Base-by-base conservation (phyloP, 2,888 invertebrate species). In the Xylocampa areola region DNA sequence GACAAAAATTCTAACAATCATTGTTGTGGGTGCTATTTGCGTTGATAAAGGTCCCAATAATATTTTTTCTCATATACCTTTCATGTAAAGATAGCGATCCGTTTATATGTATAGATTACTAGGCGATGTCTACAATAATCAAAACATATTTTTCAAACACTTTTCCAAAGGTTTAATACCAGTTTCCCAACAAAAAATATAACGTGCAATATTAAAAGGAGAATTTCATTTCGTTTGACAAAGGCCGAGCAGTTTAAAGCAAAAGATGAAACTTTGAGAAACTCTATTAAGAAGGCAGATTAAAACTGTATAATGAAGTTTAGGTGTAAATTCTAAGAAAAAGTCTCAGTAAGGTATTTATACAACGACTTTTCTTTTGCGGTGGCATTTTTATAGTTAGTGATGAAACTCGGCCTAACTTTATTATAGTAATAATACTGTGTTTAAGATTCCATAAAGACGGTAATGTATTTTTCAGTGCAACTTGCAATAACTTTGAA, bases 261-360 rank as follows among this genome's bases (percentile, higher is more conserved):
- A 36, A 73, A 65, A 54, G 68, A 73, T 78, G 72, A 68, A 79
- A 81, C 76, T 81, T 78, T 73, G 65, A 67, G 69, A 76, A 79
- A 79, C 77, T 75, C 80, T 77, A 77, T 80, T 80, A 81, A 68
- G 67, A 54, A 69, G 48, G 59, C 68, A 79, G 77, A 82, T 80
- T 79, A 79, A 80, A 73, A 62, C 68, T 48, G 68, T 68, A 60
- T 79, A 81, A 77, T 79, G 73, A 81, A 81, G 77, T 81, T 82
- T 77, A 53, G 68, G 68, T 74, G 77, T 79, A 78, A 79, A 82
- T 79, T 81, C 60, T 72, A 53, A 64, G 53, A 70, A 71, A n/a
- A 73, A 70, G 45, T 30, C 14, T 61, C 55, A 23, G 5, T 59
- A 58, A 76, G 66, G 74, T 68, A 55, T 54, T 71, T 66, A 53